Evolutionary conservation across 2,797 vertebrate genomes (phyloP).

Genomic region (Acropternis orthonyx): DNA sequence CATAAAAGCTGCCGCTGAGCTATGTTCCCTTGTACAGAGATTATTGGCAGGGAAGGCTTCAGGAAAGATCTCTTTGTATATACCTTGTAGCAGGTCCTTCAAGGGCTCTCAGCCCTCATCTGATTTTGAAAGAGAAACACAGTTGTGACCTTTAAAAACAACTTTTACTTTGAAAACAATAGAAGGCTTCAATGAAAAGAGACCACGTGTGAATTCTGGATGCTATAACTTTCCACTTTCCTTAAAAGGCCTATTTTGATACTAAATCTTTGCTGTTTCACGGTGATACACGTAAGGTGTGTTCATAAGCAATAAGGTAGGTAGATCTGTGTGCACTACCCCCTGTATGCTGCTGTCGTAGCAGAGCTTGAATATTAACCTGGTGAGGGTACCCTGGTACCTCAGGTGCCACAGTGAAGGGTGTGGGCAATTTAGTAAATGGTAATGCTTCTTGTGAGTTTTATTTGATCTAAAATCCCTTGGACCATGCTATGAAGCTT

Average conservation of each 20-base stretch:
- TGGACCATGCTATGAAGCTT: neutral
- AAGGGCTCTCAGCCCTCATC: slow-evolving; percentile 35
- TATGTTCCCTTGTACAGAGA: slow-evolving; percentile 64
- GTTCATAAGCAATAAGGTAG: neutral
- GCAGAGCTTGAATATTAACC: neutral
- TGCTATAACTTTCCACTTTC: neutral
- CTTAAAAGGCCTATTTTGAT: slow-evolving; percentile 34
- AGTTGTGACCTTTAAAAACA: slow-evolving; percentile 42
- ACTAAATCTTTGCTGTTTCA: slow-evolving; percentile 24
- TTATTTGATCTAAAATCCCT: neutral
- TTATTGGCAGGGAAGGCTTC: slow-evolving; percentile 52
- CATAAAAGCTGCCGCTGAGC: slow-evolving; percentile 57
- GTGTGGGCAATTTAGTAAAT: rapidly evolving
- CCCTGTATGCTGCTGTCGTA: neutral
- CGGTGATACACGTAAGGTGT: neutral
- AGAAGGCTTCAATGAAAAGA: slow-evolving; percentile 30
- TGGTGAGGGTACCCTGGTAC: neutral
- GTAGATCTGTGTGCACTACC: neutral
- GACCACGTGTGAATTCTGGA: slow-evolving; percentile 4
- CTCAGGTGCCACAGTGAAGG: neutral
- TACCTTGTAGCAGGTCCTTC: slow-evolving; percentile 59
- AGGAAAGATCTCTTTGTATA: slow-evolving; percentile 60
- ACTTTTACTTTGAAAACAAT: slow-evolving; percentile 63
- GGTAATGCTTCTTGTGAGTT: neutral
- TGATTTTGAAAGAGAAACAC: slow-evolving; percentile 48